Evolutionary conservation across 2,888 invertebrate genomes (phyloP), one percentile per base, ranked within the genome.

Genomic region (Apamea epomidion): DNA sequence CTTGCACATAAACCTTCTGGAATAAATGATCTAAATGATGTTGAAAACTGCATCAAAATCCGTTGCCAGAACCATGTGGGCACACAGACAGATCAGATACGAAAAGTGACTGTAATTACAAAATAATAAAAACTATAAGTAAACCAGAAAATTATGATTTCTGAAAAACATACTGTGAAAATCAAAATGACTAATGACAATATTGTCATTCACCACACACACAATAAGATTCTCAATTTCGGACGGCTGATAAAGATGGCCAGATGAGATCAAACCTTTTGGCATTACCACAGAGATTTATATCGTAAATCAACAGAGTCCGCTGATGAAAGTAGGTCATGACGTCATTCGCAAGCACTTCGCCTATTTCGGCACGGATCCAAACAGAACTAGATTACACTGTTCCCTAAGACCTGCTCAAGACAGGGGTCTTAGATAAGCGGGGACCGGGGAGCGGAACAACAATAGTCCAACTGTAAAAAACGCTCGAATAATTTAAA

Each of bases 301-400:
- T 32, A 75, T 75, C 75, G 75, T 76, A 51, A 48, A 76, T 76
- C 77, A 76, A 32, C 42, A n/a, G 48, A 8, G 8, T 2, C 32
- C 2, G 1, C 37, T 32, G 21, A 54, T 8, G 51, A 18, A 78
- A 67, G 1, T 60, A 79, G 79, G 58, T 14, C 48, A 1, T 25
- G 67, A 37, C 37, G 58, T 81, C 80, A 81, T 45, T 7, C n/a
- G 32, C 81, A 81, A 60, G 60, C 60, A n/a, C 8, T 16, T 32
- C n/a, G 51, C 12, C 12, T 68, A 60, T 62, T 80, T 81, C 75
- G 82, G 82, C 75, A 75, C 75, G 16, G 32, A 5, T 54, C 82
- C 75, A 81, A 68, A 68, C 7, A 62, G 10, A 29, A 14, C 16
- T 6, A 48, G 60, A 82, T 82, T 82, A 60, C 67, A n/a, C 12